phyloP scores from a whole-genome alignment of 1,140 invertebrate genomes.

The Zaprionus capensis region DNA sequence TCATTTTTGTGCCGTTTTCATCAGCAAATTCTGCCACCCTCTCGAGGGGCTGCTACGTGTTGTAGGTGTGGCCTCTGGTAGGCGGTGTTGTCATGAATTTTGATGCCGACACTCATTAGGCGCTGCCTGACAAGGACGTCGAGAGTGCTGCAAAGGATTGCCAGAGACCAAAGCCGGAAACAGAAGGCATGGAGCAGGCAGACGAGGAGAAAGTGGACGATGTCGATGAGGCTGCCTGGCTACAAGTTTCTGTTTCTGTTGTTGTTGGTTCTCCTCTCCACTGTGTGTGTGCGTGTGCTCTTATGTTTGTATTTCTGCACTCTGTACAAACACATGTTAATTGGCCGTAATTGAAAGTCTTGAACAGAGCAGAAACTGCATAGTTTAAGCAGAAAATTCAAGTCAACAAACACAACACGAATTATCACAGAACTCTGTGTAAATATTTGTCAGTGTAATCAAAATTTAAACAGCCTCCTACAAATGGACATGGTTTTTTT shows the following conservation, averaged over 20 bases:
- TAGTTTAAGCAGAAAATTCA: constrained; percentile 63
- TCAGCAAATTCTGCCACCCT: constrained; percentile 56
- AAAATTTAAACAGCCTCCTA: constrained; percentile 65
- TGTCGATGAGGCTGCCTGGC: neutral
- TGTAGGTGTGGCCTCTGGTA: constrained; percentile 61
- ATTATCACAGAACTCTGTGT: constrained; percentile 72
- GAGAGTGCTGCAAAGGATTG: constrained; percentile 65
- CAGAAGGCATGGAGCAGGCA: neutral
- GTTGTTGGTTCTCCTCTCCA: constrained; percentile 31
- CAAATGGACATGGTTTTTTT: neutral
- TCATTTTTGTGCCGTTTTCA: constrained; percentile 82
- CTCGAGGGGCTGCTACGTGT: constrained; percentile 44
- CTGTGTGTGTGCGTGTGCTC: constrained; percentile 34
- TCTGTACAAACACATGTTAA: constrained; percentile 82
- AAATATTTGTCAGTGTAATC: constrained; percentile 72
- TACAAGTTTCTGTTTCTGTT: neutral
- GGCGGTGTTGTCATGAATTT: constrained; percentile 73
- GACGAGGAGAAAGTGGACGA: constrained; percentile 5
- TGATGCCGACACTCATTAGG: constrained; percentile 79
- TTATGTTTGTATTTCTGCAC: constrained; percentile 76
- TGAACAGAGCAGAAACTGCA: constrained; percentile 60
- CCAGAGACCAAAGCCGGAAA: constrained; percentile 15
- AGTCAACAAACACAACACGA: constrained; percentile 44
- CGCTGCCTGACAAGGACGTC: constrained; percentile 50
- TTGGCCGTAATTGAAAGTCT: constrained; percentile 80